phyloP scores from a whole-genome alignment of 2,797 vertebrate species.

The Potorous gilbertii region DNA sequence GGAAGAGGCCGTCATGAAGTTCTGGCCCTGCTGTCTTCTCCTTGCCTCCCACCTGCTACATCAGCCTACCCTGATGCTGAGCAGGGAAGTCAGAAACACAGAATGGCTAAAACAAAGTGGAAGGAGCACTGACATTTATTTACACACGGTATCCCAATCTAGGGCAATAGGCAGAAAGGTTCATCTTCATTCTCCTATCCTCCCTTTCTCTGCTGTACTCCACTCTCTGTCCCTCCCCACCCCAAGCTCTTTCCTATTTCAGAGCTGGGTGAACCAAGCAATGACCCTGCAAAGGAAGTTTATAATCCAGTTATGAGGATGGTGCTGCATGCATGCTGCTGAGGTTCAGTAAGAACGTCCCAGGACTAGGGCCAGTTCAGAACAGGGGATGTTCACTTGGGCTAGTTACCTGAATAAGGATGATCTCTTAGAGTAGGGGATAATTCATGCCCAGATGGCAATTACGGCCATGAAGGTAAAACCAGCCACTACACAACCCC shows the following conservation, averaged over 20 bases:
- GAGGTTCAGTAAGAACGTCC: constrained; percentile 11
- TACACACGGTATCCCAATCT: constrained; percentile 4
- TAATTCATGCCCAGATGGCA: constrained; percentile 87
- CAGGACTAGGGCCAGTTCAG: background rate
- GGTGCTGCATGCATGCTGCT: background rate
- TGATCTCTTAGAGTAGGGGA: background rate
- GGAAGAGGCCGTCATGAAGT: background rate
- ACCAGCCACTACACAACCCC: constrained; percentile 90
- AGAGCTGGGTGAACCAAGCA: constrained; percentile 21
- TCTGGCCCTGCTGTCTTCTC: background rate
- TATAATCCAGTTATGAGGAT: background rate
- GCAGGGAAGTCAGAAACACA: background rate
- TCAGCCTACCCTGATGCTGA: background rate
- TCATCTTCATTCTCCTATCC: background rate
- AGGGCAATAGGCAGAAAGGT: background rate
- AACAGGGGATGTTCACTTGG: background rate
- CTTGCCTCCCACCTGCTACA: background rate
- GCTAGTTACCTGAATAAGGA: background rate
- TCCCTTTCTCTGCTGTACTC: background rate
- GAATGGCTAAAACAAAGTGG: background rate
- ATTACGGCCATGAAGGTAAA: constrained; percentile 91
- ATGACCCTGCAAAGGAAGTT: background rate
- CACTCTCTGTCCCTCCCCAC: background rate
- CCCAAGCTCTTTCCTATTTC: constrained; percentile 12
- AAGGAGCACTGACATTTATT: constrained; percentile 57